Conservation (phyloP, 92 coral and sea anemone genomes). For the Heteractis magnifica region DNA sequence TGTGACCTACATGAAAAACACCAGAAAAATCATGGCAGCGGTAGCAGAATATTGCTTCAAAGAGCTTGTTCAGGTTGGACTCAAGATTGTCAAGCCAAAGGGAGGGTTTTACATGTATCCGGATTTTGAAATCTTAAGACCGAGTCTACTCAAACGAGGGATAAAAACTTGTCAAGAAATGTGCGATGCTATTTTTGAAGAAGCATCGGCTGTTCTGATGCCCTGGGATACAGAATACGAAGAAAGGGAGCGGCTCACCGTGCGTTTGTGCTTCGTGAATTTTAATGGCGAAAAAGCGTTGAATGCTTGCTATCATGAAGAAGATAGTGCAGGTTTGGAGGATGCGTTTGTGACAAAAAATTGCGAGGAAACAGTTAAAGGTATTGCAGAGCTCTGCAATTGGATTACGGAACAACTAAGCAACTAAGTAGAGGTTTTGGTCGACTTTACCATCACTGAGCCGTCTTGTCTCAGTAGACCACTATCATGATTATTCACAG, state of each 20-base stretch:
- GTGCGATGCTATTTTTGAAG: conserved; percentile 58
- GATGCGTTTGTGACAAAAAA: conserved; percentile 43
- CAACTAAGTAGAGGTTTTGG: too few relatives aligned
- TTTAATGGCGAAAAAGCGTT: conserved; percentile 51
- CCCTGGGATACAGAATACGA: conserved; percentile 53
- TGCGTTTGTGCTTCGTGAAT: conserved; percentile 54
- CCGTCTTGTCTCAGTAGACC: too few relatives aligned
- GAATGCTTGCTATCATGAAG: conserved; percentile 40
- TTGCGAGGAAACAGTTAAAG: conserved; percentile 41
- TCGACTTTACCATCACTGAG: too few relatives aligned
- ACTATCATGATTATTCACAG: too few relatives aligned
- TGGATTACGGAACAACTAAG: conserved; percentile 31
- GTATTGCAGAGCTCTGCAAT: conserved; percentile 45
- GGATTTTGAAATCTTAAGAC: conserved; percentile 55
- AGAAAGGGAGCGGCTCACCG: conserved; percentile 41
- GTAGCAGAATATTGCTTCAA: conserved; percentile 44
- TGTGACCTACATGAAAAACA: conserved; percentile 37
- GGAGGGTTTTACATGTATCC: conserved; percentile 69
- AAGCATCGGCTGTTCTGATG: conserved; percentile 40
- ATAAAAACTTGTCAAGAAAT: conserved; percentile 52
- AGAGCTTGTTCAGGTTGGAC: conserved; percentile 43
- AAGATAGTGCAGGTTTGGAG: conserved; percentile 24
- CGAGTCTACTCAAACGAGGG: conserved; percentile 44
- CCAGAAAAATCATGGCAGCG: conserved; percentile 40
- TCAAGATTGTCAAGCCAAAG: conserved; percentile 49